Base-by-base conservation (phyloP, 2,888 invertebrate genomes). In the Arrhopalites spinosus region DNA sequence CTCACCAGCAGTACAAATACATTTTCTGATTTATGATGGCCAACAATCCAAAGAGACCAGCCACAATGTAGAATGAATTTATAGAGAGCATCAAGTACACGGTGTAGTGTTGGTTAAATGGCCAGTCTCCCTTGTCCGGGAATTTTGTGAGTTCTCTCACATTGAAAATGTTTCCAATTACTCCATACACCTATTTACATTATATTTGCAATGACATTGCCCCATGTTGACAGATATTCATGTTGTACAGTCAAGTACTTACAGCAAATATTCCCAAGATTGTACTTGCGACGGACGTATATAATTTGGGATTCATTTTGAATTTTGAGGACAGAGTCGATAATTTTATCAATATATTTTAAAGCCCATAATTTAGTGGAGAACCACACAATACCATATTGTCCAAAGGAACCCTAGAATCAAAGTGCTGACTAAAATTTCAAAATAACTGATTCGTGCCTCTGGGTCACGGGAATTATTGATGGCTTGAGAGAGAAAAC, bases 111-210 rank as follows among this genome's bases (percentile, higher is more conserved):
- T 66, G 73, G 23, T 67, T 73, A 25, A 73, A 73, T 50, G 73
- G 73, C 73, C 73, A 73, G 0, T 73, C 67, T 11, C 73, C 73
- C 29, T 50, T 36, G 1, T 43, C 13, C 1, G 73, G 73, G 23
- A 73, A 73, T 56, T 66, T 73, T n/a, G 17, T 27, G 8, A 66
- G 29, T 29, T 56, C 67, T 36, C 36, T 20, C 1, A 20, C 20
- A 15, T 66, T 47, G 23, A 73, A 67, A 73, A 67, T 67, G 13
- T 47, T 73, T 27, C 50, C 73, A 25, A 73, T 50, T 8, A 29
- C 56, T 15, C 73, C 73, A 15, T 73, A 67, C 2, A 73, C 73
- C 73, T 73, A 25, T 69, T 1, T 17, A 56, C n/a, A n/a, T n/a
- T n/a, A n/a, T n/a, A n/a, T n/a, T n/a, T n/a, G n/a, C n/a, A n/a